phyloP scores from a whole-genome alignment of 2,888 invertebrate genomes.

The Panzeria rudis region DNA sequence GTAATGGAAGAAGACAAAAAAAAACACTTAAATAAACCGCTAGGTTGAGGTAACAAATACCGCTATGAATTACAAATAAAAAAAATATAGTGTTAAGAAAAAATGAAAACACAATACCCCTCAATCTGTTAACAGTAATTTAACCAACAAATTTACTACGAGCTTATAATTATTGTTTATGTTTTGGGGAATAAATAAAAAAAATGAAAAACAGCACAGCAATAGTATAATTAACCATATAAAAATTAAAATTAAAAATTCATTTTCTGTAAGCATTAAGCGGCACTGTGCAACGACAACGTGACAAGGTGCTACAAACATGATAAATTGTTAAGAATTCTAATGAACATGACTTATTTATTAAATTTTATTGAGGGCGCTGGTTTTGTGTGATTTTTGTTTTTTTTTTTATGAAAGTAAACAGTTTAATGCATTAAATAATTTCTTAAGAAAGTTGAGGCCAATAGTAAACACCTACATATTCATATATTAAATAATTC shows the following conservation, averaged over 20 bases:
- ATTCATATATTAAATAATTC: too few relatives aligned
- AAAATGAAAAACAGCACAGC: neutral
- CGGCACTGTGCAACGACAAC: conserved; percentile 10
- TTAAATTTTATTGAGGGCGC: neutral
- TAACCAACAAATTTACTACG: conserved; percentile 56
- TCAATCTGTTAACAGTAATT: conserved; percentile 64
- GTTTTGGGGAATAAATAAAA: conserved; percentile 4
- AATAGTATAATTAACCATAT: conserved; percentile 57
- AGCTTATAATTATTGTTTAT: conserved; percentile 38
- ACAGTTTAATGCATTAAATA: neutral
- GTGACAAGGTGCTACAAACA: conserved; percentile 42
- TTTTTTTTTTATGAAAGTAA: neutral
- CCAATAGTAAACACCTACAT: neutral
- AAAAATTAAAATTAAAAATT: conserved; percentile 32
- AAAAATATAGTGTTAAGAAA: conserved; percentile 35
- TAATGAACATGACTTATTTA: conserved; percentile 19
- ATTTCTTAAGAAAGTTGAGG: neutral
- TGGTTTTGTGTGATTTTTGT: neutral
- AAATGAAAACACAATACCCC: neutral
- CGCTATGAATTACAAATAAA: conserved; percentile 66
- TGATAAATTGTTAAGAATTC: conserved; percentile 48
- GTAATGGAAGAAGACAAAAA: conserved; percentile 32
- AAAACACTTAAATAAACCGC: conserved; percentile 57
- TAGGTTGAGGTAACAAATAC: conserved; percentile 69
- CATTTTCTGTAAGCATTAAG: neutral